Conservation (phyloP, 2,797 vertebrate genomes). For the Enteromius trimaculatus region DNA sequence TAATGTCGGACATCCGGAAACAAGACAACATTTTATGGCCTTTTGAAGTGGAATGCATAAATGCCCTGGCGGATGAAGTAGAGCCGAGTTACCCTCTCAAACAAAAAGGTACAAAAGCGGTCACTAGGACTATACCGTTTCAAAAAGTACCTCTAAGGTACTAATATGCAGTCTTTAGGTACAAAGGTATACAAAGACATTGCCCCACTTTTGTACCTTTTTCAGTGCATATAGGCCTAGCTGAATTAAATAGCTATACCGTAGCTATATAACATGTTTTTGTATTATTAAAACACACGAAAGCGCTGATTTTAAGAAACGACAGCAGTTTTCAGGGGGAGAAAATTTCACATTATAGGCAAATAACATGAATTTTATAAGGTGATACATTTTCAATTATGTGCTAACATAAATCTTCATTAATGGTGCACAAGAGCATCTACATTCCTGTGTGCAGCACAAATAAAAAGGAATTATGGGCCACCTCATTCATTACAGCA, state of each 20-base stretch:
- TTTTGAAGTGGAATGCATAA: constrained; percentile 1
- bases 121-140: neutral
- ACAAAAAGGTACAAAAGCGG: neutral
- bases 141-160: neutral
- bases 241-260: neutral
- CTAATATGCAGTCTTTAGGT: neutral
- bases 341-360: neutral
- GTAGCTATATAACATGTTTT: neutral
- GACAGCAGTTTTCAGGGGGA: neutral
- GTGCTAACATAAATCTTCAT: neutral
- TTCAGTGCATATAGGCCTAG: neutral
- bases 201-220: neutral
- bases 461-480: constrained; percentile 14
- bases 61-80: neutral
- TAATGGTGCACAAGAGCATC: neutral
- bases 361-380: constrained; percentile 1
- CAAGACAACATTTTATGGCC: constrained; percentile 27
- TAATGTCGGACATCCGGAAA: constrained; percentile 34
- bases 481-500: constrained; percentile 4
- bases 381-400: neutral
- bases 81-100: neutral
- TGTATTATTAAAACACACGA: neutral
- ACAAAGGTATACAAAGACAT: neutral
- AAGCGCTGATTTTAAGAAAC: neutral
- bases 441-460: constrained; percentile 2